Conservation (phyloP, 2,888 invertebrate species). For the Cabera pusaria region DNA sequence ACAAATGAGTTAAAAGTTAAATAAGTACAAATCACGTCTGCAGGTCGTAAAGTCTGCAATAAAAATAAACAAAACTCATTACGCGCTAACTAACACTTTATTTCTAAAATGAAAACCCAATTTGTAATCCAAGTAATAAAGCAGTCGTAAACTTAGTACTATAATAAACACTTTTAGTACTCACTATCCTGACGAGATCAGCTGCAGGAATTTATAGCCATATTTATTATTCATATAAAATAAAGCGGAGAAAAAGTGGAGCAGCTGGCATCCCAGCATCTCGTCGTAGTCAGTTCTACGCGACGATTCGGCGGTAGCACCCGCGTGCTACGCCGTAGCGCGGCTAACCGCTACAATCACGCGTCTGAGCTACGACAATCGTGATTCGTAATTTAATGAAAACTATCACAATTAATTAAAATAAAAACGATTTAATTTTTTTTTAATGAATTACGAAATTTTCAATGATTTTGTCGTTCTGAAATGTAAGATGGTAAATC, state of each 20-base stretch:
- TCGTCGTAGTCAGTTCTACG: conserved; percentile 48
- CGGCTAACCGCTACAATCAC: conserved; percentile 30
- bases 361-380: conserved; percentile 36
- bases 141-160: conserved; percentile 13
- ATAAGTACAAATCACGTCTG: too few relatives aligned
- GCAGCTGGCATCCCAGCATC: conserved; percentile 49
- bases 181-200: conserved; percentile 30
- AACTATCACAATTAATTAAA: too few relatives aligned
- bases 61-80: not conserved
- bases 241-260: conserved; percentile 38
- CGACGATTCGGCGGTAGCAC: conserved; percentile 42
- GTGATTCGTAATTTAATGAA: not conserved
- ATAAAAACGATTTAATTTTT: too few relatives aligned
- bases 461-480: not conserved
- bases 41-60: too few relatives aligned
- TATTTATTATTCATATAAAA: conserved; percentile 45
- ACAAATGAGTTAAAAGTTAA: too few relatives aligned
- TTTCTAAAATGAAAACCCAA: not conserved
- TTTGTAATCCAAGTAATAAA: not conserved
- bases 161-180: conserved; percentile 29
- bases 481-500: conserved; percentile 24
- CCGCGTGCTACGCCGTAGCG: conserved; percentile 56
- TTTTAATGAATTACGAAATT: too few relatives aligned
- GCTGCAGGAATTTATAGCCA: conserved; percentile 37
- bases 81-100: not conserved